phyloP scores from a whole-genome alignment of 2,888 invertebrate species.

The Chalcosyrphus nemorum region DNA sequence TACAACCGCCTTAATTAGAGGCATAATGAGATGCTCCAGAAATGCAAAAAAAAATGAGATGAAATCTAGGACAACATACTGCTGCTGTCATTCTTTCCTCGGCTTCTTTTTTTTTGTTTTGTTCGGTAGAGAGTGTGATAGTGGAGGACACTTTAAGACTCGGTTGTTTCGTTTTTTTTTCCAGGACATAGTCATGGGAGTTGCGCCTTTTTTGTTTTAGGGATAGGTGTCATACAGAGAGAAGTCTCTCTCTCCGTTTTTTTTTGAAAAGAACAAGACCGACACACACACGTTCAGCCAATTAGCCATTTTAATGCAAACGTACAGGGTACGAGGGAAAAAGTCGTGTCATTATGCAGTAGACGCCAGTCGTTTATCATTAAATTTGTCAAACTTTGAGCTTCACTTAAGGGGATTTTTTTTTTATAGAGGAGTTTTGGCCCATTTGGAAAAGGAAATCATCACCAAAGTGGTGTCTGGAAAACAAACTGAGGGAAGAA shows the following conservation, averaged over 20 bases:
- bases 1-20: conserved; percentile 65
- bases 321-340: background rate
- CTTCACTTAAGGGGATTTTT: too few relatives aligned
- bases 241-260: background rate
- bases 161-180: conserved; percentile 1
- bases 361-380: background rate
- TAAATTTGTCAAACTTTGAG: conserved; percentile 1
- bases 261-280: background rate
- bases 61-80: conserved; percentile 65
- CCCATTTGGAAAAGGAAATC: background rate
- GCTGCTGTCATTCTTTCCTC: conserved; percentile 57
- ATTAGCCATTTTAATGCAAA: conserved; percentile 34
- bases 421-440: background rate
- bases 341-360: background rate
- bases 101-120: conserved; percentile 18
- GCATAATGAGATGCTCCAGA: conserved; percentile 68
- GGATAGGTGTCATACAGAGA: background rate
- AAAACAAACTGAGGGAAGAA: too few relatives aligned
- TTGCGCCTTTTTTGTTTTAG: background rate
- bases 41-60: conserved; percentile 24
- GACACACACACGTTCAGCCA: conserved; percentile 5
- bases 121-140: background rate
- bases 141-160: conserved; percentile 17
- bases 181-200: conserved; percentile 10
- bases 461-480: too few relatives aligned